phyloP scores from a whole-genome alignment of 2,113 vertebrate genomes.

The Heterotis niloticus region DNA sequence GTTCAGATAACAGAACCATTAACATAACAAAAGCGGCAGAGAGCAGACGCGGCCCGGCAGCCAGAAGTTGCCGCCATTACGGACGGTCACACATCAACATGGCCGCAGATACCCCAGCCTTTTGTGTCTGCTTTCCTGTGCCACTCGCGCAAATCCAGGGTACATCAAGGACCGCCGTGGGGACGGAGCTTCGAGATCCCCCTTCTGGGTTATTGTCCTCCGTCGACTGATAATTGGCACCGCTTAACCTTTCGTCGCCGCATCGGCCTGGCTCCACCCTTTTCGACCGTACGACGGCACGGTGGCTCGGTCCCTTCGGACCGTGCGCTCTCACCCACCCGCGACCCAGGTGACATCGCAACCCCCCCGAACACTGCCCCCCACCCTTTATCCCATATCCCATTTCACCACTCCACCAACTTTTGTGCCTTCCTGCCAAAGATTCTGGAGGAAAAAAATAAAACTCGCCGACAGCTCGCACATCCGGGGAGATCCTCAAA shows the following conservation, averaged over 20 bases:
- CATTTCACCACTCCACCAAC: constrained; percentile 12
- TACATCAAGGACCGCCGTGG: constrained; percentile 25
- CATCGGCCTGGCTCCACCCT: constrained; percentile 11
- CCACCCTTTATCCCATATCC: constrained; percentile 30
- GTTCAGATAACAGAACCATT: constrained; percentile 60
- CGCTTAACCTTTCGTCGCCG: constrained; percentile 42
- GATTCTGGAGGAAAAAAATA: constrained; percentile 43
- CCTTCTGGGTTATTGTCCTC: constrained; percentile 27
- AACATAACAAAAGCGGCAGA: constrained; percentile 59
- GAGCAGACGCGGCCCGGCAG: constrained; percentile 57
- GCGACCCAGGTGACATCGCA: constrained; percentile 22
- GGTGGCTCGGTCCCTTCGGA: neutral
- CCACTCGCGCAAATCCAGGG: constrained; percentile 36
- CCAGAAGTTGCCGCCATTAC: constrained; percentile 39
- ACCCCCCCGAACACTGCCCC: constrained; percentile 36
- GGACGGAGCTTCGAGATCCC: constrained; percentile 3
- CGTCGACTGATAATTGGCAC: constrained; percentile 41
- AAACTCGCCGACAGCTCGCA: constrained; percentile 74
- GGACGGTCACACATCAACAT: constrained; percentile 38
- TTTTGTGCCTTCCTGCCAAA: constrained; percentile 38
- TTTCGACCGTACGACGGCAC: neutral
- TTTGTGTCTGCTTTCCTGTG: constrained; percentile 37
- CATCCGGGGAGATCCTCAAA: constrained; percentile 72
- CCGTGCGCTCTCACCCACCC: constrained; percentile 3
- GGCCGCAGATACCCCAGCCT: constrained; percentile 19